Evolutionary conservation across 2,888 invertebrate species (phyloP), one percentile per base, ranked within the genome.

Genomic region (Hesperia comma): DNA sequence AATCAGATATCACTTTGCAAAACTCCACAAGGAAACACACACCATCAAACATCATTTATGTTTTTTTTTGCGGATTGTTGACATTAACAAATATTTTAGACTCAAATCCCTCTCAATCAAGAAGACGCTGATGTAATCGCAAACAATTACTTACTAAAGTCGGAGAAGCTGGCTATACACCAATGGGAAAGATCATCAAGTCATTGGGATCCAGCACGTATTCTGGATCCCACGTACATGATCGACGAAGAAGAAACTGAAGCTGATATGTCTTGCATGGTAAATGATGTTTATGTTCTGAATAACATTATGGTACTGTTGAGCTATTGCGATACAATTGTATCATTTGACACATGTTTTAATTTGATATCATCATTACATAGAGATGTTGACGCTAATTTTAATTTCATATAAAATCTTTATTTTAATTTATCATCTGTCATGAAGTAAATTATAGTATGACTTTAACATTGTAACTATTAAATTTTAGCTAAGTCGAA

Each of bases 121-220:
- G 94, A 95, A 61, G 94, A 95, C 72, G 91, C 96, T 37, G 91
- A 93, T 75, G 94, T 95, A 70, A 93, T 94, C 71, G 87, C 97
- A 37, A 94, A 94, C 77, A 93, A 94, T 60, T 96, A 95, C 74
- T 86, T 96, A 43, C 85, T 95, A 63, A 94, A 94, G 75, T 95
- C 95, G 1, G 96, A 96, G 76, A 93, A 93, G 69, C 87, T 97
- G 54, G 95, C 96, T 0, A 96, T 97, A 72, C 96, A 97, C 83
- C 93, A 95, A 74, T 94, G 95, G 85, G 94, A 95, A 78, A 93
- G 93, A 74, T 94, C 94, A 19, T 96, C 96, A 77, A 93, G 93
- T 78, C 95, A 94, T 77, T 66, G 66, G 60, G 17, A 33, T 95
- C 94, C 90, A 93, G 26, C 93, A 70, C 85, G 93, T 0, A 85